Base-by-base conservation (phyloP, 2,888 invertebrate species). In the Ischnura elegans region DNA sequence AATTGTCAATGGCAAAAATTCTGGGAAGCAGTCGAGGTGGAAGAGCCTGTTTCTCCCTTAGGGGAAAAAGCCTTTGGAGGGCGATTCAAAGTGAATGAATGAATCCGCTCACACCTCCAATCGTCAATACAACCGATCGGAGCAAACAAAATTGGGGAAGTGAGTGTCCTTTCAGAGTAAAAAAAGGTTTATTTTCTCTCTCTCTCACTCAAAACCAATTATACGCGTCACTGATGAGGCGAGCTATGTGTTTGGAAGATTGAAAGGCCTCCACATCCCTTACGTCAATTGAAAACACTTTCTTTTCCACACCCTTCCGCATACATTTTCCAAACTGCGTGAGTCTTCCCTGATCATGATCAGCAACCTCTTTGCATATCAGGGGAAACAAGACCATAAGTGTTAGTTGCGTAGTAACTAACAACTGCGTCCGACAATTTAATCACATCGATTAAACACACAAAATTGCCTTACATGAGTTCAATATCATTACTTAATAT, bases 171-270 rank as follows among this genome's bases (percentile, higher is more conserved):
- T 76, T 76, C 36, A n/a, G n/a, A n/a, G 66, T 76, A 8, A 8
- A 76, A 76, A 10, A 3, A 21, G n/a, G n/a, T n/a, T 66, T 66
- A 29, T 66, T 76, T 76, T 76, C 36, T 2, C 66, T 2, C 25
- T 36, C 29, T 8, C 29, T 10, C 66, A 29, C 6, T 0, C 66
- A 10, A 76, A 76, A 76, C 36, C 66, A 76, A 76, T 76, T 76
- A 76, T 36, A 76, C 66, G 66, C 29, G 66, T 25, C 66, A 76
- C 36, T 76, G 29, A 76, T 76, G 66, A 76, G 66, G n/a, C 66
- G 66, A 76, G 66, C 21, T n/a, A 36, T 5, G 29, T 19, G 66
- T 47, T 16, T 19, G 66, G n/a, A 66, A 66, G 66, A 76, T 36
- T 76, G 66, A 76, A 76, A 76, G 29, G 29, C 29, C 2, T 25